phyloP scores from a whole-genome alignment of 2,797 vertebrate genomes.

The Alcedo atthis region DNA sequence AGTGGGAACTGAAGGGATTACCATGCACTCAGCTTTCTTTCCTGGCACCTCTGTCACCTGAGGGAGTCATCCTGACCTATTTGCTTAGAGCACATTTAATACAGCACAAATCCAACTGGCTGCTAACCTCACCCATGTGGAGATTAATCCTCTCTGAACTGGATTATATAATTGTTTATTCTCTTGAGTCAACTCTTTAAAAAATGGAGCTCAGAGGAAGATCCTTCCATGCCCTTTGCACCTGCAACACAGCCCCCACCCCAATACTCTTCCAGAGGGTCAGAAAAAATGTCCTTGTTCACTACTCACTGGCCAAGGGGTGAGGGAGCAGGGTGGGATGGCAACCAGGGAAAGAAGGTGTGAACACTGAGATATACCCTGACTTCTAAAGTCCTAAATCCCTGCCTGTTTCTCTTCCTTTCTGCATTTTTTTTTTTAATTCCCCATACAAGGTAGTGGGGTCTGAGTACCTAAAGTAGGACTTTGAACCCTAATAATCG shows the following conservation, averaged over 20 bases:
- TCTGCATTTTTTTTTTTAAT: not conserved
- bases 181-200: not conserved
- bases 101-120: not conserved
- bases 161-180: not conserved
- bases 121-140: not conserved
- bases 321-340: not conserved
- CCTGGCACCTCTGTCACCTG: not conserved
- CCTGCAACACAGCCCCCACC: not conserved
- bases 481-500: not conserved
- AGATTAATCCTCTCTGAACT: not conserved
- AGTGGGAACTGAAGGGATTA: not conserved
- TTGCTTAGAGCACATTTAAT: not conserved
- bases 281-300: not conserved
- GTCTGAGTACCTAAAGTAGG: not conserved
- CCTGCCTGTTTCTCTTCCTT: not conserved
- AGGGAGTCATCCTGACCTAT: not conserved
- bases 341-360: not conserved
- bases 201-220: not conserved
- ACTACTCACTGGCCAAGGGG: rapidly evolving
- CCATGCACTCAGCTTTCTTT: not conserved
- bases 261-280: not conserved
- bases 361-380: not conserved
- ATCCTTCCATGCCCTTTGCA: not conserved
- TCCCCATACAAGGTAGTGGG: not conserved
- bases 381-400: not conserved